Percentiles rank a stretch among this genome's conserved stretches.
Evolutionary conservation across 2,113 vertebrate species (phyloP).

Genomic region (Lichenostomus cassidix): DNA sequence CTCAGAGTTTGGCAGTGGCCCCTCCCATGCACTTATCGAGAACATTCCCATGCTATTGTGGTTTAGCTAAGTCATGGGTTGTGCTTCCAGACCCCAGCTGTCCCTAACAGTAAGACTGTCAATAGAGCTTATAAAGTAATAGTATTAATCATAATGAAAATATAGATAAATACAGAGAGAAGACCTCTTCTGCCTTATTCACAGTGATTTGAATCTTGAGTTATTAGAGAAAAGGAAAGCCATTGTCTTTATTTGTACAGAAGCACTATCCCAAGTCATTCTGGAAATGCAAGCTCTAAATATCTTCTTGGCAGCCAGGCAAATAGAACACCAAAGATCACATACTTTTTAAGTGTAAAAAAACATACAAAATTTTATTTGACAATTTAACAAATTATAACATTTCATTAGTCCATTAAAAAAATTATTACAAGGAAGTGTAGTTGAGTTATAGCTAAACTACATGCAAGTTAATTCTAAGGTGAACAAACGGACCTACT

Average conservation of each 20-base stretch:
- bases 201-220: neutral
- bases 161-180: neutral
- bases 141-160: neutral
- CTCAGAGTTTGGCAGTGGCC: neutral
- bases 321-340: neutral
- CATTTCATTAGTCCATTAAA: neutral
- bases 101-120: neutral
- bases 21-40: neutral
- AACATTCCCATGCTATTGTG: neutral
- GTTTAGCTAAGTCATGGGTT: neutral
- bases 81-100: neutral
- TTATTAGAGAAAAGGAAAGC: neutral
- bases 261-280: neutral
- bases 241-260: neutral
- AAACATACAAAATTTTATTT: constrained; percentile 6
- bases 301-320: neutral
- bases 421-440: neutral
- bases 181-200: neutral
- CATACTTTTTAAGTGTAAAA: neutral
- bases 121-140: neutral
- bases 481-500: neutral
- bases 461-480: neutral
- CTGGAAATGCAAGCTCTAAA: neutral
- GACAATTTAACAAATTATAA: neutral
- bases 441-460: neutral